Percentiles rank a stretch among this genome's conserved stretches.
phyloP scores from a whole-genome alignment of 2,888 invertebrate genomes.

The Andrena minutula region DNA sequence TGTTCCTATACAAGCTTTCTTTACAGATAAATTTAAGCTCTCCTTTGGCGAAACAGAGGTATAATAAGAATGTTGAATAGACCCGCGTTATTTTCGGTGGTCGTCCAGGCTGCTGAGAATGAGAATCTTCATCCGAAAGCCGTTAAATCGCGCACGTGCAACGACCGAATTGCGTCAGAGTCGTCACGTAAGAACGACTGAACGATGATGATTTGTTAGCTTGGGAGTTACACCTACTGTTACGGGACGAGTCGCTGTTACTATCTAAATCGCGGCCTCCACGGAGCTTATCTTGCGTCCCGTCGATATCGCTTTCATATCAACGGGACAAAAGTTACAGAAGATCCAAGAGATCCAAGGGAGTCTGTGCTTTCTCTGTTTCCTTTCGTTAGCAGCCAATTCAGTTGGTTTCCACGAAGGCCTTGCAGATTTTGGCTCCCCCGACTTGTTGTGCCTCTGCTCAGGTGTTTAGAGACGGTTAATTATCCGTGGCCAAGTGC shows the following conservation, averaged over 20 bases:
- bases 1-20: no score
- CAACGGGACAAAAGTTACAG: no score
- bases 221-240: conserved; percentile 38
- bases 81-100: conserved; percentile 8
- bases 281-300: no score
- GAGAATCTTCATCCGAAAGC: conserved; percentile 18
- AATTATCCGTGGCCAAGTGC: conserved; percentile 46
- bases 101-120: background rate
- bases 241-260: conserved; percentile 4
- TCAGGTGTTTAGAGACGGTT: conserved; percentile 40
- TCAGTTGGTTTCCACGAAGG: background rate
- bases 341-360: no score
- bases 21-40: background rate
- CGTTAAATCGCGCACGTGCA: conserved; percentile 52
- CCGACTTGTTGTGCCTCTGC: background rate
- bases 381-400: no score
- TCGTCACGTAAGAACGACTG: conserved; percentile 56
- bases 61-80: background rate
- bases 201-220: conserved; percentile 59
- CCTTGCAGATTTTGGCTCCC: background rate
- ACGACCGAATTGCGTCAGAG: conserved; percentile 40
- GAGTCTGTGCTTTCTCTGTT: no score
- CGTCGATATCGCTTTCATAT: no score
- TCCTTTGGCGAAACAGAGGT: background rate
- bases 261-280: no score